These are phyloP conservation scores for Notoglanidium macrostoma DNA, from an alignment of 2,797 vertebrate species.

Conservation along the genomic window DNA sequence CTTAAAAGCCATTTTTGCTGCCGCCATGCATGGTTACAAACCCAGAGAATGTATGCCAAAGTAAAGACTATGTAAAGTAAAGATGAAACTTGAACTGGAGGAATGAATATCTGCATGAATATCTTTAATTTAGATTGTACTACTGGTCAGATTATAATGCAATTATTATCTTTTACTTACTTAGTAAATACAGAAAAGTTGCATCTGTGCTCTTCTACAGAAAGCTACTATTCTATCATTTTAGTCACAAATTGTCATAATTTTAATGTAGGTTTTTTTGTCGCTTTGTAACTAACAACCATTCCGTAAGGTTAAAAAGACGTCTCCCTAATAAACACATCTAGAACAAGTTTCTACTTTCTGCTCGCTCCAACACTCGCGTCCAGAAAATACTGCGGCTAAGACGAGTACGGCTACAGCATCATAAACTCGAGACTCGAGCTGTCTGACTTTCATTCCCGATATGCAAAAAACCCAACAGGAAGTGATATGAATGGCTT, in stretches of 20 bases:
- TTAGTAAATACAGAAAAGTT: neutral
- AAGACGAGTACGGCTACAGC: neutral
- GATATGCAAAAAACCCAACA: neutral
- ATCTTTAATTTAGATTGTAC: neutral
- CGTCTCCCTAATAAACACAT: too few relatives aligned
- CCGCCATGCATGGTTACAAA: neutral
- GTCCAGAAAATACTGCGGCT: neutral
- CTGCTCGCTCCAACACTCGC: too few relatives aligned
- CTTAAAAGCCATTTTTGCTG: neutral
- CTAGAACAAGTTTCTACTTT: too few relatives aligned
- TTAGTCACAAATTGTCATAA: neutral
- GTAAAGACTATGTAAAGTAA: neutral
- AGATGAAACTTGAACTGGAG: too few relatives aligned
- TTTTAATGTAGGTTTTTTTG: neutral
- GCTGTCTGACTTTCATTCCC: neutral
- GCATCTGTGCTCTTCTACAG: neutral
- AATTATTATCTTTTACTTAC: neutral
- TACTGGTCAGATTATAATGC: neutral
- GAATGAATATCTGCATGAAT: neutral
- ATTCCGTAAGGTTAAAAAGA: too few relatives aligned
- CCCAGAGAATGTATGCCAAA: neutral
- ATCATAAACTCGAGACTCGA: neutral
- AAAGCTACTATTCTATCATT: neutral
- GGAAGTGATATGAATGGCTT: neutral
- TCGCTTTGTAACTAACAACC: neutral